These are phyloP conservation scores for Ophion costatus DNA, from an alignment of 2,888 invertebrate species.

Conservation along the genomic window DNA sequence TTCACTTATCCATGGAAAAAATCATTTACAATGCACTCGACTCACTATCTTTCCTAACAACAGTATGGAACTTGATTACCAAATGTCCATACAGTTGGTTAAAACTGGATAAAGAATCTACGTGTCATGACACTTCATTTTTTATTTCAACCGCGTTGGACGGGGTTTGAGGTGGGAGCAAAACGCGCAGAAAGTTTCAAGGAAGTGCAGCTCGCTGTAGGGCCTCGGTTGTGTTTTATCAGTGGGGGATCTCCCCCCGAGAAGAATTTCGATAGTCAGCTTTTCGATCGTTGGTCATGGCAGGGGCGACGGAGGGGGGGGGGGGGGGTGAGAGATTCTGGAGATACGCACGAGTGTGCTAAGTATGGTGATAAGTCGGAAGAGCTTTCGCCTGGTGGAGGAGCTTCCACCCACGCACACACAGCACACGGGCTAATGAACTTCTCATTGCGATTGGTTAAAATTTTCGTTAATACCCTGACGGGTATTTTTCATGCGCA, in stretches of 20 bases:
- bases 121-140: no score
- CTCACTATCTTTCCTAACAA: no score
- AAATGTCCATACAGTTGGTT: no score
- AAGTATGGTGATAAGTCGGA: no score
- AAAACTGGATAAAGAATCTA: no score
- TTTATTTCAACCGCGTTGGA: no score
- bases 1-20: no score
- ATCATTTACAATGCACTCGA: no score
- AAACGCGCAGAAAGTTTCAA: not conserved
- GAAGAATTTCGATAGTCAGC: constrained; percentile 44
- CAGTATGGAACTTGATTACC: no score
- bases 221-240: constrained; percentile 77
- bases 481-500: constrained; percentile 79
- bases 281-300: constrained; percentile 43
- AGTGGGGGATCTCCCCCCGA: constrained; percentile 77
- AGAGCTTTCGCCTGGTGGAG: constrained; percentile 53
- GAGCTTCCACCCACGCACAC: constrained; percentile 52
- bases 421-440: constrained; percentile 80
- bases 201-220: not conserved
- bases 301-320: not conserved
- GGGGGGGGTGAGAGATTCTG: not conserved
- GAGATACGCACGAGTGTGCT: not conserved
- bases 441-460: constrained; percentile 82
- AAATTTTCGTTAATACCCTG: constrained; percentile 82
- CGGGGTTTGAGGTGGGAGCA: not conserved